Base-by-base conservation (phyloP, 2,888 invertebrate genomes). In the Eupithecia dodoneata region DNA sequence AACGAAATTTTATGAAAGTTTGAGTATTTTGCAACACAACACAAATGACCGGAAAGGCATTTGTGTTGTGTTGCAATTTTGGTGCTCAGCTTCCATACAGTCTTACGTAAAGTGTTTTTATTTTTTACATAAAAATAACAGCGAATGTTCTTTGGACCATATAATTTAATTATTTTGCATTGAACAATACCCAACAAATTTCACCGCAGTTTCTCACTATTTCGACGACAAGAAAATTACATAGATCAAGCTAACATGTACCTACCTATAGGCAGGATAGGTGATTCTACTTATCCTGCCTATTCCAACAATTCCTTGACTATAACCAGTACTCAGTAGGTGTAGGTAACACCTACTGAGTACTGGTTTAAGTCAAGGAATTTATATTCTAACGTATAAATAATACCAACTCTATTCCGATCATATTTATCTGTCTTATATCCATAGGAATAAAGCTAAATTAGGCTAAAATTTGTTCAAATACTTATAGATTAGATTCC, bases 1-100 rank as follows among this genome's bases (percentile, higher is more conserved):
- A 42, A 15, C 42, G 63, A 63, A 63, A 63, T 30, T 63, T 66
- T 66, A 42, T 42, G 66, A 66, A 66, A 42, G 63, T 63, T 63
- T 66, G 3, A 15, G 45, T 66, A 65, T 66, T 42, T 66, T 66
- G 66, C 42, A 66, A 66, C 42, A 10, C 18, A 63, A 63, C 63
- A 18, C 4, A 30, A 63, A 63, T 30, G 18, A 63, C 63, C 63
- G 30, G 30, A 63, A 63, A 63, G 63, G 30, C 18, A 63, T 63
- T 59, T 18, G 18, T 59, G n/a, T n/a, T n/a, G n/a, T n/a, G n/a
- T n/a, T n/a, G n/a, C n/a, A 18, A 18, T 59, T 59, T 59, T 4
- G 52, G 52, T 52, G 13, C 9, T 59, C 59, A 59, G 59, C 59
- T 9, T 59, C 59, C 59, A 59, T 18, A 9, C 18, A 59, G 9